Evolutionary conservation across 1,140 invertebrate species (phyloP).

Genomic region (Papilio xuthus): DNA sequence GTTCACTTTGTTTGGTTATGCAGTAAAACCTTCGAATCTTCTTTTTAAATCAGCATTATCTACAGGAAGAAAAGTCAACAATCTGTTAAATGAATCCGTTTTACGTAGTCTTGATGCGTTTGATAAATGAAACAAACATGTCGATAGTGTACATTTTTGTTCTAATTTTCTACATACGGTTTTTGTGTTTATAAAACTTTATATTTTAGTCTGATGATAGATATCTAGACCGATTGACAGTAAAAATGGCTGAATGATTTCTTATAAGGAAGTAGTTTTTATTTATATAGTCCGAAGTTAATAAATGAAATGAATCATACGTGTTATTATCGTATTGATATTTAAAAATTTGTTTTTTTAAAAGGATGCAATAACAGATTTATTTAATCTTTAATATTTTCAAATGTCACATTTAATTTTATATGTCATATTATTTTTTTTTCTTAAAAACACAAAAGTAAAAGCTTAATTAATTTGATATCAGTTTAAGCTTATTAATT

Average conservation of each 20-base stretch:
- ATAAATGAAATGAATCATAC: slow-evolving; percentile 2
- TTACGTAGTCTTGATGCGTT: background rate
- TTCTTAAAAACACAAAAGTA: background rate
- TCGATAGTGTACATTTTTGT: background rate
- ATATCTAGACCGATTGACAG: background rate
- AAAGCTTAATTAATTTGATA: too few species aligned
- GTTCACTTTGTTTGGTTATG: background rate
- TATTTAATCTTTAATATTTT: background rate
- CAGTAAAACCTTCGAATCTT: background rate
- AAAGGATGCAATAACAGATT: slow-evolving; percentile 4
- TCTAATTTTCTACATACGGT: too few species aligned
- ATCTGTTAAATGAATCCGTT: background rate
- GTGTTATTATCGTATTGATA: background rate
- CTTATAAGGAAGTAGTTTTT: background rate
- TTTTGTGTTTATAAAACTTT: background rate
- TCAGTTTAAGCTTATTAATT: too few species aligned
- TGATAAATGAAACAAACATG: background rate
- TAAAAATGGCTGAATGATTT: background rate
- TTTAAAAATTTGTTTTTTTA: background rate
- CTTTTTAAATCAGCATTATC: background rate
- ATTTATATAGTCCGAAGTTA: background rate
- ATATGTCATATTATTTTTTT: background rate
- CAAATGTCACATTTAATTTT: background rate
- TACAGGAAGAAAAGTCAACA: background rate
- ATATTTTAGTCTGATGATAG: background rate